Percentiles rank a stretch among this genome's conserved stretches.
phyloP scores from a whole-genome alignment of 2,113 vertebrate genomes.

The Campylorhamphus procurvoides region DNA sequence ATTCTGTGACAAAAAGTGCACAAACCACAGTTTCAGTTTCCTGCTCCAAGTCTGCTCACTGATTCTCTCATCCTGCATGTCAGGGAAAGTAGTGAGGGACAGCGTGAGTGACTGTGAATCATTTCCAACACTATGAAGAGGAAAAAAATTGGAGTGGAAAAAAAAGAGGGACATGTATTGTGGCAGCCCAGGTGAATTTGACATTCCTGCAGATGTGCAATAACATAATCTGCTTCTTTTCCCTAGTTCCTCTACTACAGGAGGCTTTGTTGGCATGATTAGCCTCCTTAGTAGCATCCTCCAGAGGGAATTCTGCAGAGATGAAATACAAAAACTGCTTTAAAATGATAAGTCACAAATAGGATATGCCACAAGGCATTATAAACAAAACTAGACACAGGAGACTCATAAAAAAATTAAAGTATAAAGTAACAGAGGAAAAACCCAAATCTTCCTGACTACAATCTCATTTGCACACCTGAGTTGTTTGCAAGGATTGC shows the following conservation, averaged over 20 bases:
- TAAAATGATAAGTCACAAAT: constrained; percentile 72
- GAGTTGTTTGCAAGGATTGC: constrained; percentile 24
- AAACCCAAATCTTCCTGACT: constrained; percentile 36
- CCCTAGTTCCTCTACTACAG: background rate
- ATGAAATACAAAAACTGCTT: constrained; percentile 71
- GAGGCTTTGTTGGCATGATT: constrained; percentile 65
- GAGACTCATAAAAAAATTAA: constrained; percentile 68
- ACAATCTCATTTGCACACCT: constrained; percentile 57
- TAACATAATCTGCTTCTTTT: constrained; percentile 48
- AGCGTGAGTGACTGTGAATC: background rate
- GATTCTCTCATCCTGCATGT: background rate
- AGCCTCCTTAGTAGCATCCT: constrained; percentile 63
- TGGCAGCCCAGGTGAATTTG: constrained; percentile 39
- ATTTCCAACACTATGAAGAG: background rate
- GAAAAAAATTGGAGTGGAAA: no score
- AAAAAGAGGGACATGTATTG: background rate
- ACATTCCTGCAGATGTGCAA: constrained; percentile 45
- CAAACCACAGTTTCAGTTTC: constrained; percentile 1
- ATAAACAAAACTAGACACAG: constrained; percentile 67
- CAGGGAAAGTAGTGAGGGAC: background rate
- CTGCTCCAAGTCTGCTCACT: background rate
- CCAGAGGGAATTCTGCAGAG: constrained; percentile 67
- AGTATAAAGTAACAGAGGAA: constrained; percentile 32
- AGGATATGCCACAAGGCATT: constrained; percentile 70
- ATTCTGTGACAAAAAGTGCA: constrained; percentile 10